Conservation (phyloP, 2,797 vertebrate genomes). For the Austrolebias charrua region DNA sequence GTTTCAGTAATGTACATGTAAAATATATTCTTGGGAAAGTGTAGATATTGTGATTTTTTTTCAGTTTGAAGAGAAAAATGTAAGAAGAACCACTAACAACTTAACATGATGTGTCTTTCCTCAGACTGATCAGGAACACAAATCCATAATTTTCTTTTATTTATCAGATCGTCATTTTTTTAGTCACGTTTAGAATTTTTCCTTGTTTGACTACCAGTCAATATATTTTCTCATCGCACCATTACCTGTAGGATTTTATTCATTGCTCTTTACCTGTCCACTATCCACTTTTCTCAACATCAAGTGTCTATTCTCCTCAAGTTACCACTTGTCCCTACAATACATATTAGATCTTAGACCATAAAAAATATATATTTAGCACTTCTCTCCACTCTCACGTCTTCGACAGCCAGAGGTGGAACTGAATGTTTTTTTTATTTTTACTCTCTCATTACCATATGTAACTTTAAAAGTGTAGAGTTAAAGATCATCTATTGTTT, state of each 20-base stretch:
- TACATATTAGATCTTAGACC: slow-evolving; percentile 31
- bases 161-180: slow-evolving; percentile 9
- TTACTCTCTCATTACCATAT: slow-evolving; percentile 18
- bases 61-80: too few species aligned
- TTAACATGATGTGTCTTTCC: slow-evolving; percentile 53
- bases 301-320: slow-evolving; percentile 30
- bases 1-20: background rate
- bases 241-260: slow-evolving; percentile 22
- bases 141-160: slow-evolving; percentile 9
- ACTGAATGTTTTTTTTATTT: slow-evolving; percentile 36
- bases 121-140: slow-evolving; percentile 34
- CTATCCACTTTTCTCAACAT: slow-evolving; percentile 15
- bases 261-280: slow-evolving; percentile 19
- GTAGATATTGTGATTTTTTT: background rate
- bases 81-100: slow-evolving; percentile 34
- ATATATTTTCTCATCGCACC: slow-evolving; percentile 21
- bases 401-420: slow-evolving; percentile 24
- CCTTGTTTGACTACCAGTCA: background rate
- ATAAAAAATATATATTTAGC: slow-evolving; percentile 35
- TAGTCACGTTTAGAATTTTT: slow-evolving; percentile 3
- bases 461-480: slow-evolving; percentile 38
- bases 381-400: slow-evolving; percentile 27
- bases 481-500: slow-evolving; percentile 41
- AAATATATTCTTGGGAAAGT: slow-evolving; percentile 19
- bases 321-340: slow-evolving; percentile 37